Base-by-base conservation (phyloP, 1,140 invertebrate species). In the Drosophila tani region DNA sequence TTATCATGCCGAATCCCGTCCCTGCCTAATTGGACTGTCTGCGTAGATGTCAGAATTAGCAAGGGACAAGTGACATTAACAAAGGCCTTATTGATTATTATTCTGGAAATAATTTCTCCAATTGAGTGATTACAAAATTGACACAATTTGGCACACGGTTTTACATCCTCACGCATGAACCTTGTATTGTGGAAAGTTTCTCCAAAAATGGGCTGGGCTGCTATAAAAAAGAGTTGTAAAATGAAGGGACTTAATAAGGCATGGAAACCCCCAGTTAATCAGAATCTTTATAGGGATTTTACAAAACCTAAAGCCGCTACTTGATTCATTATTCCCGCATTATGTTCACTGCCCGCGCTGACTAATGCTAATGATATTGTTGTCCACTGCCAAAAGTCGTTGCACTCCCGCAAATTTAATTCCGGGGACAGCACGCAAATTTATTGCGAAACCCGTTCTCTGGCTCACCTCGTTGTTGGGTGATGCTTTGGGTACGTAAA, bases 291-390 rank as follows among this genome's bases (percentile, higher is more conserved):
- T 41, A 41, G 15, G 40, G 14, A n/a, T 41, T 41, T 41, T n/a
- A 15, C 15, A 0, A 5, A 2, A 9, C 8, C 3, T 35, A 35
- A 11, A 11, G 9, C 32, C 9, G 32, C 14, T 8, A 15, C 49
- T 55, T 38, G 5, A 14, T 21, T 21, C 17, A 38, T 5, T 24
- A 40, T 40, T 40, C 14, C 21, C 7, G 1, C 12, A 32, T 55
- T 19, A 40, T 56, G 21, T 45, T 17, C 21, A 2, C 32, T 75
- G 41, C 32, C 49, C 41, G 24, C 19, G 29, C 32, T 79, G 81
- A 83, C 64, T 82, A 82, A 82, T 79, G 74, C 41, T 62, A 29
- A 70, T 58, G 70, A 75, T 49, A 77, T 50, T 45, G 29, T 50
- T 45, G 21, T 17, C 40, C 58, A 38, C n/a, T 58, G 21, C 12